These are phyloP conservation scores for Tokudaia tokunoshimensis DNA, from an alignment of 2,797 vertebrate species.

Conservation along the genomic window DNA sequence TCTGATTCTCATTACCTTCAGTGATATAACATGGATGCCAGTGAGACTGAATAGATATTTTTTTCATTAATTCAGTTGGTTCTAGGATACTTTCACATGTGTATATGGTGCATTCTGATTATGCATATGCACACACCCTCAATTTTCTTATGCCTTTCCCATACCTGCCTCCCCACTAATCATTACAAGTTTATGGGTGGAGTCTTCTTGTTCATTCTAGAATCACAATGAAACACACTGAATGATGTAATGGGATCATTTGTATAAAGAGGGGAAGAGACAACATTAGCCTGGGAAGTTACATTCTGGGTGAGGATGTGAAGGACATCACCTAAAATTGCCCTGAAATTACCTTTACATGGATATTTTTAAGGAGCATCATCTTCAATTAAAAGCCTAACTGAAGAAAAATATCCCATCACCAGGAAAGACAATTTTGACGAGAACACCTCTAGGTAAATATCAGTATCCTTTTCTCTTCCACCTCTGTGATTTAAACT, in stretches of 20 bases:
- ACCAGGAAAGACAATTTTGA: not conserved
- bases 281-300: too few species aligned
- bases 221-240: not conserved
- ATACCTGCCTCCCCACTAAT: not conserved
- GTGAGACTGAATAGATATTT: not conserved
- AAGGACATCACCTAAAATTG: not conserved
- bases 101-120: not conserved
- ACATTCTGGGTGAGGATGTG: not conserved
- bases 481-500: not conserved
- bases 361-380: not conserved
- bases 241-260: not conserved
- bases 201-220: not conserved
- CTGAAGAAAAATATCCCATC: not conserved
- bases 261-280: not conserved
- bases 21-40: not conserved
- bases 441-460: not conserved
- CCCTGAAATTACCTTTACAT: too few species aligned
- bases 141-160: too few species aligned
- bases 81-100: not conserved
- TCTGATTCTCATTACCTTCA: not conserved
- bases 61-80: not conserved
- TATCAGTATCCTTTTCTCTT: not conserved
- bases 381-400: not conserved
- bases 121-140: not conserved
- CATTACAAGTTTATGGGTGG: not conserved